Evolutionary conservation across 2,888 invertebrate species (phyloP), one percentile per base, ranked within the genome.

Genomic region (Podotricha telesiphe): DNA sequence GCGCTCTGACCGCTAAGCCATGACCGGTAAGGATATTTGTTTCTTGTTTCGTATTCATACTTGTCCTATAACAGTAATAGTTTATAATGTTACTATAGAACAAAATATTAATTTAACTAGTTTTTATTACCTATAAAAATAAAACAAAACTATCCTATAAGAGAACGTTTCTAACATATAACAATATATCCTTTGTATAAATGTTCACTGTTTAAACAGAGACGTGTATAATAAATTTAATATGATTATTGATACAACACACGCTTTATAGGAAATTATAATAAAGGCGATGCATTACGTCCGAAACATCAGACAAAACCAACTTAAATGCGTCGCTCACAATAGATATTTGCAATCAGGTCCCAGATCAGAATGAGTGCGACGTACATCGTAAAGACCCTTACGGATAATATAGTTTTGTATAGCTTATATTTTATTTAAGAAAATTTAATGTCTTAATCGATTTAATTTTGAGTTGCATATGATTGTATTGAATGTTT

Each of bases 351-450:
- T 42, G 70, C 74, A 75, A 77, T 77, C 77, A 64, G 73, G 71
- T 70, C 73, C 75, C 74, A 73, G 75, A 76, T 77, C 76, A 76
- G 75, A 77, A 77, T 76, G 73, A 71, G 73, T 74, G 72, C 66
- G 58, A 61, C 65, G 71, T 66, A 71, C 73, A 72, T 67, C 64
- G 58, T 72, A 67, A 73, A 50, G 67, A 47, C 37, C 62, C 53
- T 47, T 72, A 19, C 45, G 61, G 48, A 62, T 34, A 8, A 47
- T 62, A 17, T 48, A 17, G 10, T 59, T 56, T 42, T 56, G 15
- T 20, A 4, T 0, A 4, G n/a, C 0, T 2, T 20, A 19, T 50
- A 13, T 50, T 50, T 20, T 11, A 2, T 56, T 37, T 2, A 19
- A 19, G 8, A 50, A 50, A 20, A 50, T 28, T 28, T 4, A 28